These are phyloP conservation scores for Planococcus citri DNA, from an alignment of 1,140 invertebrate species.

Conservation along the genomic window DNA sequence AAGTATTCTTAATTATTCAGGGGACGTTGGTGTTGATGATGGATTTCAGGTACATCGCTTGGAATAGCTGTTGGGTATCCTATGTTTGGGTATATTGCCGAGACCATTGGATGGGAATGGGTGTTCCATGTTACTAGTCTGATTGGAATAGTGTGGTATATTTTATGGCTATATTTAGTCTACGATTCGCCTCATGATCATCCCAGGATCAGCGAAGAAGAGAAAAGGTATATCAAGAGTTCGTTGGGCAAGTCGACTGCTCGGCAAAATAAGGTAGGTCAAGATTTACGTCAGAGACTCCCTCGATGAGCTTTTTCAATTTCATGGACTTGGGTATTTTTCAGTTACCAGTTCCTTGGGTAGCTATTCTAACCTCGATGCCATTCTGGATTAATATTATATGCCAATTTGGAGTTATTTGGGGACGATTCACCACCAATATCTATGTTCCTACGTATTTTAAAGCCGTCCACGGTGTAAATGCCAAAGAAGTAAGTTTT, in stretches of 20 bases:
- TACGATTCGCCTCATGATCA: conserved; percentile 65
- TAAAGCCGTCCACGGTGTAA: conserved; percentile 66
- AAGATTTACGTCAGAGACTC: not conserved
- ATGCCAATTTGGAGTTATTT: conserved; percentile 66
- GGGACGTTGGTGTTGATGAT: too few relatives aligned
- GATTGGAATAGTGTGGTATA: conserved; percentile 61
- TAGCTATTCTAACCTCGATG: conserved; percentile 50
- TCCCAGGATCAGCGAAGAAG: conserved; percentile 56
- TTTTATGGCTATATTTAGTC: conserved; percentile 56
- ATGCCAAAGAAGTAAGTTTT: conserved; percentile 53
- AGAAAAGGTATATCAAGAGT: conserved; percentile 47
- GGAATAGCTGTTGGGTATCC: conserved; percentile 57
- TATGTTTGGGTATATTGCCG: conserved; percentile 51
- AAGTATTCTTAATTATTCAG: too few relatives aligned
- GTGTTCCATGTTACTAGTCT: conserved; percentile 59
- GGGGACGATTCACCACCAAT: conserved; percentile 74
- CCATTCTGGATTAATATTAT: conserved; percentile 65
- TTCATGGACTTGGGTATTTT: not conserved
- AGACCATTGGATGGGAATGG: conserved; percentile 53
- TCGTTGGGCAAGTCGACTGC: conserved; percentile 38
- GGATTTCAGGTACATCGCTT: conserved; percentile 45
- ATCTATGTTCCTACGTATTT: conserved; percentile 77
- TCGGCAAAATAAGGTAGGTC: conserved; percentile 32
- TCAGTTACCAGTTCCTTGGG: conserved; percentile 54
- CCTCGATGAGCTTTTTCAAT: too few relatives aligned